These are phyloP conservation scores for Mythimna ferrago DNA, from an alignment of 2,888 invertebrate species.

Conservation along the genomic window DNA sequence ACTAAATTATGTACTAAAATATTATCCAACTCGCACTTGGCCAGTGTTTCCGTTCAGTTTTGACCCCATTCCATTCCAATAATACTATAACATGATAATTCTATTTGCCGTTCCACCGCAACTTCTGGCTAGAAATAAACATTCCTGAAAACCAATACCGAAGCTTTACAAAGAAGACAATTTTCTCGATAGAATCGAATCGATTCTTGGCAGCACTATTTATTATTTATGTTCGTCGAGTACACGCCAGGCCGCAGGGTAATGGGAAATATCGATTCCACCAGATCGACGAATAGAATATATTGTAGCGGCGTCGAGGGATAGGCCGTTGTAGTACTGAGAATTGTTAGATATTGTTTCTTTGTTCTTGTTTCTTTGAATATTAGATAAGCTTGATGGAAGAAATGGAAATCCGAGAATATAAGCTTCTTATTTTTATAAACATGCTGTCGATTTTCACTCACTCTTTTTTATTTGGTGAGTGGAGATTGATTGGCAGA, in stretches of 20 bases:
- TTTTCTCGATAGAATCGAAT: slow-evolving; percentile 33
- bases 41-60: too few relatives aligned
- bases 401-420: neutral
- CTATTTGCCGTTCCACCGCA: neutral
- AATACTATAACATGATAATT: slow-evolving; percentile 10
- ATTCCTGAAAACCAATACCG: neutral
- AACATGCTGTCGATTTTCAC: neutral
- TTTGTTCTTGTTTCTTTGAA: slow-evolving; percentile 24
- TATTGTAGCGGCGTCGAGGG: slow-evolving; percentile 38
- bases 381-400: slow-evolving; percentile 10
- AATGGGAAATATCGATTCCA: slow-evolving; percentile 72
- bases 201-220: slow-evolving; percentile 51
- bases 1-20: too few relatives aligned
- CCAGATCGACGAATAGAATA: slow-evolving; percentile 38
- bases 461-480: too few relatives aligned
- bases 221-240: slow-evolving; percentile 72
- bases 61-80: too few relatives aligned
- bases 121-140: neutral
- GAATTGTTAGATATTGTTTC: slow-evolving; percentile 9
- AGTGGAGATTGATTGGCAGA: too few relatives aligned
- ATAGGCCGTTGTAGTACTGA: slow-evolving; percentile 2
- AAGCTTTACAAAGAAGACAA: slow-evolving; percentile 31
- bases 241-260: slow-evolving; percentile 53
- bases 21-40: too few relatives aligned
- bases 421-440: neutral